Evolutionary conservation across 2,113 vertebrate genomes (phyloP), one percentile per base, ranked within the genome.

Genomic region (Kryptolebias marmoratus): DNA sequence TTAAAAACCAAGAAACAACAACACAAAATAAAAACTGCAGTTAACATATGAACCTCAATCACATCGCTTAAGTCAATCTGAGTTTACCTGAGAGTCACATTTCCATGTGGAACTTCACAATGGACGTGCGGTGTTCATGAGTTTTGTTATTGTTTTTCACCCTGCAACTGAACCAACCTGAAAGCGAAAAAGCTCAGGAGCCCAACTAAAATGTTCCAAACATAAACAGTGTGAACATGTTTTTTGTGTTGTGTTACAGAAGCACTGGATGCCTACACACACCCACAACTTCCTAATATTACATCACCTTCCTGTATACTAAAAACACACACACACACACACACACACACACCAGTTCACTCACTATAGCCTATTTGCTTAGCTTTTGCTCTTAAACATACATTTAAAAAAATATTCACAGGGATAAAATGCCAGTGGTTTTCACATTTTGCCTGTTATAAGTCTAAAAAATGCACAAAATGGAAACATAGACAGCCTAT

Each of bases 281-380:
- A 80, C 79, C 61, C 78, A 88, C 86, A 65, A 32, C 80, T 76
- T 80, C 83, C 81, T 82, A 71, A 53, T 32, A 82, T 80, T 87
- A 79, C 73, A 73, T 82, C 75, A 87, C 45, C 62, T 52, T 69
- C 18, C 54, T 58, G 36, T 68, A 71, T 16, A n/a, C 47, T 28
- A 15, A 59, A 42, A 64, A 68, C 18, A 45, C 15, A 45, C 28
- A 75, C 57, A 57, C 50, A 74, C 27, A 68, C 22, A 72, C 60
- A 69, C 68, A 64, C 22, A 52, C 39, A 39, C 47, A 71, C 63
- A 54, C 42, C 42, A 36, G 55, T 64, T 63, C 31, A 71, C n/a
- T 59, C 59, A 67, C 11, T 42, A 55, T 42, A 52, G 27, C 50
- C 58, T 28, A 52, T 75, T 67, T 36, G 44, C 64, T 68, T 2